phyloP scores from a whole-genome alignment of 1,140 invertebrate species.

The Caenorhabditis inopinata region DNA sequence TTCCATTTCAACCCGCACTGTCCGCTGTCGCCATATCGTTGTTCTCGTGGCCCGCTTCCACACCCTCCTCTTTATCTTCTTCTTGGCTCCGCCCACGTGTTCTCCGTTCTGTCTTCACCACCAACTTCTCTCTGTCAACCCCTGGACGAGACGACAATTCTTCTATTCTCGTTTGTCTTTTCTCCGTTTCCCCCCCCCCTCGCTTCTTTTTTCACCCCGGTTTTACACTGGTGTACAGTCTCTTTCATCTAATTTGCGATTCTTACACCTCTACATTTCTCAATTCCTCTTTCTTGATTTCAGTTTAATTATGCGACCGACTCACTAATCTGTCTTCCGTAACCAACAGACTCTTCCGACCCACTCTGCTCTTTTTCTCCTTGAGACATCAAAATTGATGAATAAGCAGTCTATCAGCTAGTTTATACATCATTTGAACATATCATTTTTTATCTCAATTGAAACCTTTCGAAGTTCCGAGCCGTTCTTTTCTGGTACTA shows the following conservation, averaged over 20 bases:
- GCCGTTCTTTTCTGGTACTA: too few relatives aligned
- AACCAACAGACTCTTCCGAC: too few relatives aligned
- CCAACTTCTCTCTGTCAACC: neutral
- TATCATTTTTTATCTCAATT: too few relatives aligned
- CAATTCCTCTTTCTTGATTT: neutral
- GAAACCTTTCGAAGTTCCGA: too few relatives aligned
- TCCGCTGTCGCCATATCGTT: neutral
- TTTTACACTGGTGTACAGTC: constrained; percentile 20
- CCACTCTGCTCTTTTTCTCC: too few relatives aligned
- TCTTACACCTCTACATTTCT: neutral
- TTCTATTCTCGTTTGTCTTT: neutral
- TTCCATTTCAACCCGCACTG: neutral
- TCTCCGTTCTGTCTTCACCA: neutral
- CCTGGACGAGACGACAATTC: neutral
- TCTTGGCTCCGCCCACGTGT: neutral
- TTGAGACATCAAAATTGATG: too few relatives aligned
- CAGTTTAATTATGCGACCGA: neutral
- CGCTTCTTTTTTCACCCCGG: neutral
- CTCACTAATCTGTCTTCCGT: too few relatives aligned
- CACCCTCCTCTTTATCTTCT: constrained; percentile 1
- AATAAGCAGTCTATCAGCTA: too few relatives aligned
- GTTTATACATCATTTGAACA: too few relatives aligned
- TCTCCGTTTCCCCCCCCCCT: neutral
- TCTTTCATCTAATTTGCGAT: neutral
- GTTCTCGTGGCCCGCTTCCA: neutral